Evolutionary conservation across 2,797 vertebrate species (phyloP), one percentile per base, ranked within the genome.

Genomic region (Hapalemur alaotrensis): DNA sequence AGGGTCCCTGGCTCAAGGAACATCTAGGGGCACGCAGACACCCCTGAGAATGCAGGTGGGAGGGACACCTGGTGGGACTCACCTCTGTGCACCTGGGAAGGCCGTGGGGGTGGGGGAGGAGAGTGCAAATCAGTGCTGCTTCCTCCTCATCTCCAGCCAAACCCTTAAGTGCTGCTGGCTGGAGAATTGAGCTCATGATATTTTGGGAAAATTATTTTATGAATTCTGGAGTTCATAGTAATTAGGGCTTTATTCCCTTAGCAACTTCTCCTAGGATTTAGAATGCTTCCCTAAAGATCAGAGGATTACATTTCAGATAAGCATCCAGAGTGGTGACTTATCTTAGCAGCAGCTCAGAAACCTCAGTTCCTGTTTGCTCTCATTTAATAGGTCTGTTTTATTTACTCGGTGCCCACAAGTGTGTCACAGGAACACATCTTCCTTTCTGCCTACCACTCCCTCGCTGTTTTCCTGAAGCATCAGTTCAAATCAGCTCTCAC

Each of bases 201-300:
- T 94, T 97, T 96, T 72, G 87, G 89, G 95, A 17, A 97, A 96
- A 91, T 84, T 78, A 95, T 88, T 85, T 93, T 70, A 75, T 95
- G 79, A 69, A 97, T 92, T 95, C 93, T 82, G 52, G 57, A 95
- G 95, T 95, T 97, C 95, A 93, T 95, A 52, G 95, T 95, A 96
- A 92, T 95, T 89, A 95, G 52, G 91, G 94, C 84, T 98, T 98
- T 98, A 97, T 96, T 97, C 50, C 96, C 97, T 94, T 96, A 95
- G 96, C 90, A 97, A 1, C 96, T 84, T 84, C 97, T 84, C 94
- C 80, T 91, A 23, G 80, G 90, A 95, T 97, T 97, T 93, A 95
- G 38, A 94, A 52, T 90, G 91, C 82, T 78, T 98, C 85, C 96
- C 4, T 2, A 57, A 97, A 95, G 89, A 89, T 94, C 94, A 94